Conservation (phyloP, 1,140 invertebrate genomes). For the Neodiprion virginianus region DNA sequence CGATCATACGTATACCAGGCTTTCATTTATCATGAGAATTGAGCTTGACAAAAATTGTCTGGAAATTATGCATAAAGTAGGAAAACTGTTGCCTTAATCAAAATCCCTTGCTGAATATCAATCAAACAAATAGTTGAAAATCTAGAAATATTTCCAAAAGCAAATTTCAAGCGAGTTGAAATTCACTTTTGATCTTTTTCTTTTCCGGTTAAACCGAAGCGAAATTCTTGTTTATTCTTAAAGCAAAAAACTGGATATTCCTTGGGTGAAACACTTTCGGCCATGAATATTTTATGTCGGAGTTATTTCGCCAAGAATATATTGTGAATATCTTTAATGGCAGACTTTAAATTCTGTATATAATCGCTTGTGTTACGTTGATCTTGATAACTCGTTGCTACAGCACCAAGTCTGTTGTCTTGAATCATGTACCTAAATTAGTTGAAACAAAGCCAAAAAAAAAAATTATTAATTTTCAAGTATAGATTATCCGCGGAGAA, state of each 20-base stretch:
- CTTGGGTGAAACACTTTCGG: too few relatives aligned
- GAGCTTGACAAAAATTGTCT: too few relatives aligned
- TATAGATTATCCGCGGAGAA: neutral
- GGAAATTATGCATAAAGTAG: too few relatives aligned
- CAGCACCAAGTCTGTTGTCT: slow-evolving; percentile 76
- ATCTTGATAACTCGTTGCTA: slow-evolving; percentile 79
- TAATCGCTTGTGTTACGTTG: slow-evolving; percentile 75
- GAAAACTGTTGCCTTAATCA: too few relatives aligned
- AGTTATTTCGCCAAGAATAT: slow-evolving; percentile 49
- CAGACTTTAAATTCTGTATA: slow-evolving; percentile 70
- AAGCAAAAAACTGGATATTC: too few relatives aligned
- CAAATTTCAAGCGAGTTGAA: neutral
- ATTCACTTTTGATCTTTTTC: too few relatives aligned
- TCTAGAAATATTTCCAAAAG: neutral
- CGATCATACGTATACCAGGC: too few relatives aligned
- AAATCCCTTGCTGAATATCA: too few relatives aligned
- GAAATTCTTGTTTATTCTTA: neutral
- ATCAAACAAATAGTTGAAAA: too few relatives aligned
- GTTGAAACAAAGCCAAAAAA: slow-evolving; percentile 2
- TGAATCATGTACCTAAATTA: slow-evolving; percentile 74
- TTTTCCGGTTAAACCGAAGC: neutral
- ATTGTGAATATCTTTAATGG: slow-evolving; percentile 70
- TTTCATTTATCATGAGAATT: too few relatives aligned
- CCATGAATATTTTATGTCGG: too few relatives aligned
- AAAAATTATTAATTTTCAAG: slow-evolving; percentile 15